These are phyloP conservation scores for zebrafish (Danio rerio) DNA, from an alignment of 2,113 vertebrate genomes.

Conservation along the genomic window DNA sequence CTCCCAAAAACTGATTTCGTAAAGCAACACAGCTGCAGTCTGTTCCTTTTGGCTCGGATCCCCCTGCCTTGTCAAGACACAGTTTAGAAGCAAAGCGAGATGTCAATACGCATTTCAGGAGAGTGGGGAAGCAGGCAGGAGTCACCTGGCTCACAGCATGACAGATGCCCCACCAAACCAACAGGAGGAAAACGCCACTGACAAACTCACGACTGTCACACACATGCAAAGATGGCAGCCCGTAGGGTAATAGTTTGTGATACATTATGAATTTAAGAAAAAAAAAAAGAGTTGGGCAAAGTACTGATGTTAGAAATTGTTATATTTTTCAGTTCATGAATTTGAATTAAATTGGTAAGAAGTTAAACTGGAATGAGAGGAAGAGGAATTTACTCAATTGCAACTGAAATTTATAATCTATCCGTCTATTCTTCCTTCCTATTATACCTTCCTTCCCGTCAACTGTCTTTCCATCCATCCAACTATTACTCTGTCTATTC, in stretches of 20 bases:
- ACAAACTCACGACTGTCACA: constrained; percentile 39
- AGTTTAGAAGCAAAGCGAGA: constrained; percentile 58
- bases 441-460: not conserved
- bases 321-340: not conserved
- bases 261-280: constrained; percentile 12
- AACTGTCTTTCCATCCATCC: not conserved
- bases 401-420: not conserved
- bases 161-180: constrained; percentile 28
- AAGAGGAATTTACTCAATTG: not conserved
- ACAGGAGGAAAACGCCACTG: constrained; percentile 36
- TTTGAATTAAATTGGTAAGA: not conserved
- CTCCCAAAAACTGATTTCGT: constrained; percentile 11
- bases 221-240: constrained; percentile 36
- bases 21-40: constrained; percentile 23
- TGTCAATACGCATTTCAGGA: constrained; percentile 58
- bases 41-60: constrained; percentile 48
- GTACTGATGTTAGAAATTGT: not conserved
- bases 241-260: constrained; percentile 14
- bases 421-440: not conserved
- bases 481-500: too few species aligned
- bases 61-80: constrained; percentile 57
- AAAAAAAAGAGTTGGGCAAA: not conserved
- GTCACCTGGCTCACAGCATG: constrained; percentile 51
- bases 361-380: not conserved
- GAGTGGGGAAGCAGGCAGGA: constrained; percentile 43